Evolutionary conservation across 2,888 invertebrate species (phyloP).

Genomic region (Adelphocoris suturalis): DNA sequence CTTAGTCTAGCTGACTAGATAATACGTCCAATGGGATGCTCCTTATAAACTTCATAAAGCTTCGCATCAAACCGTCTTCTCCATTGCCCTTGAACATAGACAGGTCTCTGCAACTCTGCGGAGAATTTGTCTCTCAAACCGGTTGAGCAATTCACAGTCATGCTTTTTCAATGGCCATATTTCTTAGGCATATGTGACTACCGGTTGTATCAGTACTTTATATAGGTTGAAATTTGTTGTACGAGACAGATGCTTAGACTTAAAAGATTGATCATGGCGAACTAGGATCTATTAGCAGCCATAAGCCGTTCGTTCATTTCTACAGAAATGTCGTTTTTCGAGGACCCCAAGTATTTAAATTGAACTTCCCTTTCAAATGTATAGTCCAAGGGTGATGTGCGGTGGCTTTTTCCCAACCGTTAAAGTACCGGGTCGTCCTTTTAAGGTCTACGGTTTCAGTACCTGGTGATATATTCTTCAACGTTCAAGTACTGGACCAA

Average conservation of each 20-base stretch:
- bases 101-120: background rate
- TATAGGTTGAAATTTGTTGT: background rate
- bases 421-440: too few species aligned
- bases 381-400: too few species aligned
- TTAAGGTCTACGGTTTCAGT: too few species aligned
- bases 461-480: too few species aligned
- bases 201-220: background rate
- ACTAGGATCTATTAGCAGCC: background rate
- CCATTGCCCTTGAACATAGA: background rate
- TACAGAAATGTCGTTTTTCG: too few species aligned
- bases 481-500: too few species aligned
- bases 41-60: background rate
- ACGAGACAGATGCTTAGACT: background rate
- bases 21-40: background rate
- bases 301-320: background rate
- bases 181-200: background rate
- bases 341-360: too few species aligned
- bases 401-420: too few species aligned
- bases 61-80: background rate
- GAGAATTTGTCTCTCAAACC: background rate
- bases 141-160: background rate
- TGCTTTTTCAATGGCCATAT: background rate
- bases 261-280: background rate
- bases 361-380: too few species aligned
- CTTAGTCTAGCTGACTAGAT: background rate